These are phyloP conservation scores for Acromyrmex heyeri DNA, from an alignment of 1,140 invertebrate genomes.

Conservation along the genomic window DNA sequence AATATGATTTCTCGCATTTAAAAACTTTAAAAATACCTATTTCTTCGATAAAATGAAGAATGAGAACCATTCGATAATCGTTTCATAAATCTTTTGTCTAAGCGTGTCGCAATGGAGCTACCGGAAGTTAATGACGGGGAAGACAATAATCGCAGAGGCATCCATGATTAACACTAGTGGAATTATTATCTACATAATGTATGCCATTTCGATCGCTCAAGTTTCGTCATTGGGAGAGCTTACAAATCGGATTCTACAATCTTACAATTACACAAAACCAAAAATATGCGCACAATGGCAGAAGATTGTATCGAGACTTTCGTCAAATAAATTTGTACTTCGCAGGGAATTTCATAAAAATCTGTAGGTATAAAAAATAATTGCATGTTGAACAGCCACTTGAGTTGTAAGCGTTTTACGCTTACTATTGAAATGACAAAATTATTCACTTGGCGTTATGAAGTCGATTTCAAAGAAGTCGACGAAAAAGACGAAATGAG, in stretches of 20 bases:
- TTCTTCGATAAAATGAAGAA: constrained; percentile 20
- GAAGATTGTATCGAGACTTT: constrained; percentile 11
- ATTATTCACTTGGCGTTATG: not conserved
- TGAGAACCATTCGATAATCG: not conserved
- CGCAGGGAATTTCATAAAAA: constrained; percentile 13
- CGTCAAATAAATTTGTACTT: constrained; percentile 37
- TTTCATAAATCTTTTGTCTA: constrained; percentile 27
- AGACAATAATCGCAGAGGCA: constrained; percentile 80
- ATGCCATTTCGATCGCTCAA: constrained; percentile 54
- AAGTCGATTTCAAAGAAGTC: constrained; percentile 39
- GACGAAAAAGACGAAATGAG: constrained; percentile 63
- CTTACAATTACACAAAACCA: not conserved
- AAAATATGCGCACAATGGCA: not conserved
- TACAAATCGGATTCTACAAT: not conserved
- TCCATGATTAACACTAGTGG: constrained; percentile 65
- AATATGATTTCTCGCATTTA: not conserved
- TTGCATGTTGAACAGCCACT: constrained; percentile 28
- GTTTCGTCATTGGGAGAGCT: constrained; percentile 36
- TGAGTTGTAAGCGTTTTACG: constrained; percentile 21
- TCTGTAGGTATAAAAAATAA: constrained; percentile 44
- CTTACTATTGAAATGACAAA: constrained; percentile 6
- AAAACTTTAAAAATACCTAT: constrained; percentile 30
- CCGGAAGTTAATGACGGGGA: constrained; percentile 74
- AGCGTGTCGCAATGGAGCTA: constrained; percentile 31
- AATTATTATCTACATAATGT: constrained; percentile 41